These are phyloP conservation scores for Plodia interpunctella DNA, from an alignment of 1,140 invertebrate species.

Conservation along the genomic window DNA sequence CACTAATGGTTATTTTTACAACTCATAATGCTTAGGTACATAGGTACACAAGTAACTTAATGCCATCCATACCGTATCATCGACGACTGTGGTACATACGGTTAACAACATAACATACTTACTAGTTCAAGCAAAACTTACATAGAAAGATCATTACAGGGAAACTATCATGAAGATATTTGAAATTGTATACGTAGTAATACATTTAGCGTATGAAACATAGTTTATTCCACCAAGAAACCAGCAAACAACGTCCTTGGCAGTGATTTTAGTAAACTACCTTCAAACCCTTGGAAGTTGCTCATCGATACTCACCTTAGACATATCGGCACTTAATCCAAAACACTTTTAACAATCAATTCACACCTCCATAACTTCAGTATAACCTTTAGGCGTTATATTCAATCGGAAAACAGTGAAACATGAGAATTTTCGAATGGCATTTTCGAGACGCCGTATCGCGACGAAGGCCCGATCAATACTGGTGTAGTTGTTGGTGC, in stretches of 20 bases:
- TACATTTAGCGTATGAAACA: neutral
- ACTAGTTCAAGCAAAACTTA: no score
- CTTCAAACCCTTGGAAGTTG: slow-evolving; percentile 30
- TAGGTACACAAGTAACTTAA: no score
- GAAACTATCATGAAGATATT: no score
- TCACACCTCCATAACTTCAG: slow-evolving; percentile 38
- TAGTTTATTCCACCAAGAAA: neutral
- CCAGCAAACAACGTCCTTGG: slow-evolving; percentile 43
- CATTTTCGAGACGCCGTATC: slow-evolving; percentile 64
- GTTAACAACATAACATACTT: no score
- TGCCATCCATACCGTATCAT: no score
- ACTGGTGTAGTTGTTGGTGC: slow-evolving; percentile 37
- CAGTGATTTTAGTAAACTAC: slow-evolving; percentile 54
- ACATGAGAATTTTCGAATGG: slow-evolving; percentile 35
- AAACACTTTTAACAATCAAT: slow-evolving; percentile 25
- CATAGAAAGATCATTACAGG: no score
- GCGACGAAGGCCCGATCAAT: slow-evolving; percentile 68
- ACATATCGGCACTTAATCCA: slow-evolving; percentile 48
- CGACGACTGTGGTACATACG: no score
- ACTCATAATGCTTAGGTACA: no score
- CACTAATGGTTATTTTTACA: no score
- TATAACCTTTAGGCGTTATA: neutral
- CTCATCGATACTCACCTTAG: slow-evolving; percentile 51
- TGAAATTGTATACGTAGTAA: no score
- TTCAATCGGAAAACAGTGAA: neutral